These are phyloP conservation scores for Acanthornis magna DNA, from an alignment of 2,797 vertebrate genomes.

Conservation along the genomic window DNA sequence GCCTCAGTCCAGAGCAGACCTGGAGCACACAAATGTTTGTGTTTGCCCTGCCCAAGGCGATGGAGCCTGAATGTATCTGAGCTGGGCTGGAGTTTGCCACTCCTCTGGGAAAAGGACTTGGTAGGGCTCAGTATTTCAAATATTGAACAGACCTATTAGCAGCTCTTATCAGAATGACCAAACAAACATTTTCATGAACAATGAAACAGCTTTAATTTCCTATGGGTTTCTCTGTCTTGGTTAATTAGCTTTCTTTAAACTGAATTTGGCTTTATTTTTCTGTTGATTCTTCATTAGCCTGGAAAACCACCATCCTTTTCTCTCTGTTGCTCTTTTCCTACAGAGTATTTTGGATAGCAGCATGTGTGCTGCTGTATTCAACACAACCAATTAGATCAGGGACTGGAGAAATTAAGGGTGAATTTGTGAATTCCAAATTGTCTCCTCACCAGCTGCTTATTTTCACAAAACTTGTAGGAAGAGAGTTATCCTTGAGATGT, in stretches of 20 bases:
- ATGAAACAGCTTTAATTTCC: neutral
- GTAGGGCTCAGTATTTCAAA: neutral
- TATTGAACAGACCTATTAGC: neutral
- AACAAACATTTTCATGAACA: neutral
- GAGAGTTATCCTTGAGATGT: neutral
- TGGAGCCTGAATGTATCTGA: neutral
- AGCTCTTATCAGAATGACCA: neutral
- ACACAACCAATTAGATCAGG: neutral
- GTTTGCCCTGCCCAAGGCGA: neutral
- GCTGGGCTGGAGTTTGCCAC: neutral
- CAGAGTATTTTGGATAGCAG: neutral
- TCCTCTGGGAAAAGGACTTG: neutral
- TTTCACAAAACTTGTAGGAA: neutral
- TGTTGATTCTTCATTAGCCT: constrained; percentile 13
- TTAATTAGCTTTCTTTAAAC: constrained; percentile 26
- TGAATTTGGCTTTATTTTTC: constrained; percentile 9
- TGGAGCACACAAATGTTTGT: neutral
- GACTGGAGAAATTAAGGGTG: neutral
- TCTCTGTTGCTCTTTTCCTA: neutral
- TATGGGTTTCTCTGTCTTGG: neutral
- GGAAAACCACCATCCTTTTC: neutral
- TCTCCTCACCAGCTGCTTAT: neutral
- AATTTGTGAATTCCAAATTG: neutral
- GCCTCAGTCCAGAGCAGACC: neutral
- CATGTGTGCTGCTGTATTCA: neutral